phyloP scores from a whole-genome alignment of 2,888 invertebrate species.

The Cinara cedri region DNA sequence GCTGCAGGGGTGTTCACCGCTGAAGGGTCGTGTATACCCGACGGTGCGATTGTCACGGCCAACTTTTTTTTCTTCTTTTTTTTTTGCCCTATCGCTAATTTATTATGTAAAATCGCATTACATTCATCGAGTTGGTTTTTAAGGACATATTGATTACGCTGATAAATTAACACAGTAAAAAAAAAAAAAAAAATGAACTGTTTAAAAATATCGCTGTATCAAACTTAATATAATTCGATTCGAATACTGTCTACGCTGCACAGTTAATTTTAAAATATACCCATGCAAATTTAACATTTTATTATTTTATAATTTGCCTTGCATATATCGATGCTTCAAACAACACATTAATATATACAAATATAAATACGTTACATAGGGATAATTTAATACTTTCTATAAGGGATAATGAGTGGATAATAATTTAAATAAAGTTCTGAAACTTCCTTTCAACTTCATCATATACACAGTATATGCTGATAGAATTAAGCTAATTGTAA shows the following conservation, averaged over 20 bases:
- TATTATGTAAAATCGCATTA: slow-evolving; percentile 38
- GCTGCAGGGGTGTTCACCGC: slow-evolving; percentile 7
- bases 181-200: neutral
- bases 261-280: neutral
- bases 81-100: slow-evolving; percentile 31
- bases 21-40: slow-evolving; percentile 31
- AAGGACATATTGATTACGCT: slow-evolving; percentile 35
- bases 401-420: slow-evolving; percentile 48
- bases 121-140: slow-evolving; percentile 16
- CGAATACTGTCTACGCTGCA: neutral
- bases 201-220: slow-evolving; percentile 23
- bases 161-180: slow-evolving; percentile 17
- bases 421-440: slow-evolving; percentile 51
- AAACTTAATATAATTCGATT: neutral
- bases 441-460: slow-evolving; percentile 20
- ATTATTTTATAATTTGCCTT: neutral
- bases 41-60: slow-evolving; percentile 12
- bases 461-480: slow-evolving; percentile 3
- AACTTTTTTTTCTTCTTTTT: slow-evolving; percentile 18
- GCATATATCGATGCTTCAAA: slow-evolving; percentile 14
- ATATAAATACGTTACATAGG: slow-evolving; percentile 38
- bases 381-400: slow-evolving; percentile 43
- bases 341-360: slow-evolving; percentile 36
- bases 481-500: slow-evolving; percentile 54
- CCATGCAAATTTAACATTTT: neutral